Conservation (phyloP, 2,113 vertebrate genomes). For the Rhadina sibilatrix region DNA sequence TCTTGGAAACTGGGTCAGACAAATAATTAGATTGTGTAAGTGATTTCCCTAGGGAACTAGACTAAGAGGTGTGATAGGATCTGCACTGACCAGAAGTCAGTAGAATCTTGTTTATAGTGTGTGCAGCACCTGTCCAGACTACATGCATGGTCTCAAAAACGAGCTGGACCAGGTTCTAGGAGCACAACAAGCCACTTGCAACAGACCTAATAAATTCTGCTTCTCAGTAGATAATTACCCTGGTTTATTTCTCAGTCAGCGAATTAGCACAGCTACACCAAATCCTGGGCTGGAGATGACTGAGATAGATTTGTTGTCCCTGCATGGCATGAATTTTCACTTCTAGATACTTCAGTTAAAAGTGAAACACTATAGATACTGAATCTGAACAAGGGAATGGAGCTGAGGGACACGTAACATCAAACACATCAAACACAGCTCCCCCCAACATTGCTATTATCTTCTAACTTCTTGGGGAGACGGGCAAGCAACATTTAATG, state of each 20-base stretch:
- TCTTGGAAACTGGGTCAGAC: constrained; percentile 53
- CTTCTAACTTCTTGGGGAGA: not conserved
- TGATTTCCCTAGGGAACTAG: constrained; percentile 56
- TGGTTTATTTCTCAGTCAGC: not conserved
- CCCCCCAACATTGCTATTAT: not conserved
- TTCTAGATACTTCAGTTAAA: not conserved
- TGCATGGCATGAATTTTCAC: not conserved
- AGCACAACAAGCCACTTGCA: not conserved
- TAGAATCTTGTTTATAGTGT: not conserved
- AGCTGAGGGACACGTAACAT: not conserved
- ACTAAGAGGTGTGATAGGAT: constrained; percentile 5
- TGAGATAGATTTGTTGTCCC: not conserved
- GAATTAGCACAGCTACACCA: not conserved
- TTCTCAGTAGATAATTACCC: not conserved
- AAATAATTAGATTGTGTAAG: constrained; percentile 26
- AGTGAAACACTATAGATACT: not conserved
- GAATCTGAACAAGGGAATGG: not conserved
- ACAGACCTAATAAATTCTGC: constrained; percentile 10
- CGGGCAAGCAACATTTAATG: not conserved
- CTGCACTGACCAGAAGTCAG: constrained; percentile 23
- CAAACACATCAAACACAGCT: not conserved
- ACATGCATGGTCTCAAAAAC: not conserved
- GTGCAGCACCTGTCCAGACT: not conserved
- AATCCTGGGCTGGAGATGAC: not conserved
- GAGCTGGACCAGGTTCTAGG: not conserved